Base-by-base conservation (phyloP, 2,888 invertebrate species). In the Scrobipalpa atriplicella region DNA sequence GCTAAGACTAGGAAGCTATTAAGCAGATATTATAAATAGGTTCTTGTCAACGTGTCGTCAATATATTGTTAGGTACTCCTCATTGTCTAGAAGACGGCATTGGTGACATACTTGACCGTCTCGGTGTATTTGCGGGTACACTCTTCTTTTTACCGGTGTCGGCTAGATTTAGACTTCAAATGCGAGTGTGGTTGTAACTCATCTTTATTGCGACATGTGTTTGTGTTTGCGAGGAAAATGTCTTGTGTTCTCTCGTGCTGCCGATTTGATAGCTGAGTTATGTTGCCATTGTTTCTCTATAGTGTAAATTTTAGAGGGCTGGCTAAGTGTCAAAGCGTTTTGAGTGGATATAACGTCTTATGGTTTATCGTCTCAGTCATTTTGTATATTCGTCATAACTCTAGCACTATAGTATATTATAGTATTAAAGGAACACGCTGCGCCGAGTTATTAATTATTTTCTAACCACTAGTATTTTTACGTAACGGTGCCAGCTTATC, bases 41-140 rank as follows among this genome's bases (percentile, higher is more conserved):
- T n/a, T 19, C 21, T 29, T 56, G 54, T 29, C 58, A 58, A 38
- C 36, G 21, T 6, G 38, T 21, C 38, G 16, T n/a, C 58, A 2
- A 54, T 47, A 54, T 54, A 19, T 19, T n/a, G 29, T 36, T n/a
- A 29, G 58, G 7, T 36, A 38, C 36, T 38, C 29, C 65, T 66
- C 67, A 71, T 71, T 64, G 71, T 74, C 73, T 75, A 68, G 73
- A 73, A 79, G 75, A 78, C 78, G 74, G 74, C 80, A 81, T 84
- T 81, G 77, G 79, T 82, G 80, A 82, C 83, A 85, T 87, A 83
- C 79, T 84, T 83, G 79, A 75, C 75, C 75, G 86, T 88, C 85
- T 85, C 80, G 78, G 72, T 77, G 73, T 83, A 86, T 84, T 86
- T 82, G 78, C 77, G 78, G 83, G 81, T 74, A 73, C 73, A 73